Evolutionary conservation across 2,888 invertebrate species (phyloP).

Genomic region (Lasioglossum morio): DNA sequence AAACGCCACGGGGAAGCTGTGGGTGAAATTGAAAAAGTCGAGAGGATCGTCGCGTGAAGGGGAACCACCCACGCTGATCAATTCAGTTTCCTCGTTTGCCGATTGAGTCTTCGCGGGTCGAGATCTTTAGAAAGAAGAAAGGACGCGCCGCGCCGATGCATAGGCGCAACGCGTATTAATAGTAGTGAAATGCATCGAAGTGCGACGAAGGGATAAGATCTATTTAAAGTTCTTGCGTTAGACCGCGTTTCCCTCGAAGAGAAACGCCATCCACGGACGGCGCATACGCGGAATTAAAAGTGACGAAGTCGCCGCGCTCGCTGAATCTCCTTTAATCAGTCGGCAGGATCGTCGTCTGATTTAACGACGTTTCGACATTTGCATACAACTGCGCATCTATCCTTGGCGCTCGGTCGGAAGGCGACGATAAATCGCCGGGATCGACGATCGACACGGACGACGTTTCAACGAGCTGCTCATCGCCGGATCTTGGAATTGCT

Average conservation of each 20-base stretch:
- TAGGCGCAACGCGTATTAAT: not conserved
- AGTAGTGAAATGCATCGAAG: not conserved
- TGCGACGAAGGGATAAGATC: constrained; percentile 27
- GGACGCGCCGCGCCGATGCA: too few species aligned
- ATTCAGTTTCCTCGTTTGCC: constrained; percentile 43
- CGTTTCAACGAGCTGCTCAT: not conserved
- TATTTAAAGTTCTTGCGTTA: constrained; percentile 54
- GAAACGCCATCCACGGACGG: constrained; percentile 29
- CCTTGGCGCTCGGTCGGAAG: constrained; percentile 1
- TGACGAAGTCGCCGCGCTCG: constrained; percentile 31
- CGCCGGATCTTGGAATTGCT: not conserved
- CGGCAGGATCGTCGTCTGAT: constrained; percentile 39
- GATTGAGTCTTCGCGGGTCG: not conserved
- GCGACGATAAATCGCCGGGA: constrained; percentile 13
- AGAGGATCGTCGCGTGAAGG: constrained; percentile 29
- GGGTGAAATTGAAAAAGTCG: constrained; percentile 13
- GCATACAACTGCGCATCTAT: constrained; percentile 49
- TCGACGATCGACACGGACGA: not conserved
- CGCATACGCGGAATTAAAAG: constrained; percentile 49
- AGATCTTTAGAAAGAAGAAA: not conserved
- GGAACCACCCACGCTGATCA: constrained; percentile 49
- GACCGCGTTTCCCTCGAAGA: constrained; percentile 26
- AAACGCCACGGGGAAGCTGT: not conserved
- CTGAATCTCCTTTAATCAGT: constrained; percentile 36
- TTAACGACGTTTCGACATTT: constrained; percentile 46